Evolutionary conservation across 1,140 invertebrate genomes (phyloP).

Genomic region (Drosophila erecta): DNA sequence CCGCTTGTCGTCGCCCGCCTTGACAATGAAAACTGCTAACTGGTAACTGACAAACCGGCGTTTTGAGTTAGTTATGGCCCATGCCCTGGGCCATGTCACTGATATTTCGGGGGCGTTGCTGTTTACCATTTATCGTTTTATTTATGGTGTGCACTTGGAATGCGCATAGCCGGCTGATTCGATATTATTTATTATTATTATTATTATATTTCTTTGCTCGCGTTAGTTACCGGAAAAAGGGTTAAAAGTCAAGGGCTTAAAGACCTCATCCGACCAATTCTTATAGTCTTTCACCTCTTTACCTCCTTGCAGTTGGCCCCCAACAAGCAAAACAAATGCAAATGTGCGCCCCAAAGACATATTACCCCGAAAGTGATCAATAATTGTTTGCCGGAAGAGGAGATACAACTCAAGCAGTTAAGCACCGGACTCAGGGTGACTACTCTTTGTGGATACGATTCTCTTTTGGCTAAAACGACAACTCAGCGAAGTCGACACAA

Average conservation of each 20-base stretch:
- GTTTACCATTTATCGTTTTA: constrained; percentile 56
- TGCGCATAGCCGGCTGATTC: constrained; percentile 55
- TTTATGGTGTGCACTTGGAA: constrained; percentile 74
- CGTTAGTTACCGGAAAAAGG: constrained; percentile 39
- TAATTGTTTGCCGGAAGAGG: constrained; percentile 42
- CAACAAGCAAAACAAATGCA: constrained; percentile 72
- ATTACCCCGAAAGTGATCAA: constrained; percentile 71
- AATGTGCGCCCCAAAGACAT: constrained; percentile 67
- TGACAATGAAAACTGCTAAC: constrained; percentile 76
- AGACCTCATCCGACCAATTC: constrained; percentile 36
- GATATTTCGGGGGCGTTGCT: constrained; percentile 31
- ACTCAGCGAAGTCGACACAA: constrained; percentile 51
- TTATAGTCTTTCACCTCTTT: constrained; percentile 24
- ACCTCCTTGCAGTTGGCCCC: constrained; percentile 60
- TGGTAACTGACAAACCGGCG: constrained; percentile 42
- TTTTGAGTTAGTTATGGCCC: constrained; percentile 42
- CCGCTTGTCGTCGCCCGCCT: constrained; percentile 67
- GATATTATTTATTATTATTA: constrained; percentile 33
- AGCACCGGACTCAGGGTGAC: constrained; percentile 44
- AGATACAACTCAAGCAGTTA: constrained; percentile 62
- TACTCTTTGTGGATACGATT: constrained; percentile 31
- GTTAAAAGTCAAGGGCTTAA: constrained; percentile 80
- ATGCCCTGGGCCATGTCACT: constrained; percentile 9
- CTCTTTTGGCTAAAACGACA: constrained; percentile 50
- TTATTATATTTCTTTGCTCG: constrained; percentile 35